Evolutionary conservation across 2,888 invertebrate genomes (phyloP).

Genomic region (Alsophila aescularia): DNA sequence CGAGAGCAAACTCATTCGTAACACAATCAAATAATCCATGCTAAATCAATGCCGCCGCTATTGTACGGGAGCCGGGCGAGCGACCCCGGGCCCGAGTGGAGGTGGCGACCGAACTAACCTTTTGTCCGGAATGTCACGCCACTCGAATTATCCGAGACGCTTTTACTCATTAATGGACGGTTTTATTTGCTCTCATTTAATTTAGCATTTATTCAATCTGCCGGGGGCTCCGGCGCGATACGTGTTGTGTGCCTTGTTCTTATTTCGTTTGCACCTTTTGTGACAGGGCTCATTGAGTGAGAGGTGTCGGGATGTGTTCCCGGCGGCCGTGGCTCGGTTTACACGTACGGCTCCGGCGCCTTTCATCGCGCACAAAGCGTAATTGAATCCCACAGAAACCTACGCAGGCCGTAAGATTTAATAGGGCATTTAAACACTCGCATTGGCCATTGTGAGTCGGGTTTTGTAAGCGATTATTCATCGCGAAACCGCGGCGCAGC

Average conservation of each 20-base stretch:
- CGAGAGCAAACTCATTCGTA: constrained; percentile 40
- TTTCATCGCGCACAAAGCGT: constrained; percentile 83
- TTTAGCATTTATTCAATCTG: constrained; percentile 84
- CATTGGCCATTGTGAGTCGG: constrained; percentile 82
- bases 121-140: constrained; percentile 70
- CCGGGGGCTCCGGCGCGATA: constrained; percentile 64
- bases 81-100: constrained; percentile 31
- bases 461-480: constrained; percentile 82
- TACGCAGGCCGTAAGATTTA: constrained; percentile 82
- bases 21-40: constrained; percentile 62
- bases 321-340: constrained; percentile 76
- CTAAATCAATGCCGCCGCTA: constrained; percentile 50
- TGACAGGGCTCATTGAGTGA: constrained; percentile 81
- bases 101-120: constrained; percentile 50
- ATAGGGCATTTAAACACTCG: constrained; percentile 84
- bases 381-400: constrained; percentile 84
- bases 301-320: constrained; percentile 83
- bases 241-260: constrained; percentile 68
- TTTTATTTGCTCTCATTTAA: constrained; percentile 85
- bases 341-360: constrained; percentile 77
- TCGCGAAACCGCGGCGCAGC: constrained; percentile 71
- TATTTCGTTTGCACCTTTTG: constrained; percentile 81
- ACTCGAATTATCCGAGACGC: constrained; percentile 71
- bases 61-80: constrained; percentile 48
- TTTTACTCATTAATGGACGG: constrained; percentile 75